Percentiles rank a stretch among this genome's conserved stretches.
phyloP scores from a whole-genome alignment of 1,140 invertebrate species.

The Rhyacophila brunnea region DNA sequence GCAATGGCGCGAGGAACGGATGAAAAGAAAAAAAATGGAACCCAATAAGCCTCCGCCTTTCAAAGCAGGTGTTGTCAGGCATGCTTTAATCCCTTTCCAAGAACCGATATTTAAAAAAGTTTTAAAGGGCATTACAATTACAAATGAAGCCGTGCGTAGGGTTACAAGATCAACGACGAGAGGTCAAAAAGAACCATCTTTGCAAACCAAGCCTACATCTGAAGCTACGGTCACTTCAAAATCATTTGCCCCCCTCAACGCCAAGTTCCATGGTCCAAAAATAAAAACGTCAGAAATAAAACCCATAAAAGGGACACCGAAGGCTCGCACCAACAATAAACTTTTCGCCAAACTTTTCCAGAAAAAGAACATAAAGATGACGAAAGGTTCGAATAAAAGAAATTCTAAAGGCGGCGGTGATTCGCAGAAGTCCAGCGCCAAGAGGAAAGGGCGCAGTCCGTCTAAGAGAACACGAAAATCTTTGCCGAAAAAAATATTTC shows the following conservation, averaged over 20 bases:
- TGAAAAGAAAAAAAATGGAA: slow-evolving; percentile 36
- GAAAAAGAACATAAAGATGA: neutral
- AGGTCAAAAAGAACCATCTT: neutral
- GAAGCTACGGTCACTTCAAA: neutral
- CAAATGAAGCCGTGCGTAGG: slow-evolving; percentile 40
- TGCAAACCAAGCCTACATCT: neutral
- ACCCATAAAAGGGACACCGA: slow-evolving; percentile 11
- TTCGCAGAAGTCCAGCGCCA: too few species aligned
- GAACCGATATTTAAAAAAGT: slow-evolving; percentile 16
- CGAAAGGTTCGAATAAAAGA: too few species aligned
- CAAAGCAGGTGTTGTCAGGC: slow-evolving; percentile 45
- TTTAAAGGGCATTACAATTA: neutral
- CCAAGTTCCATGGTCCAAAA: slow-evolving; percentile 39
- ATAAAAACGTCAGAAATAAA: slow-evolving; percentile 4
- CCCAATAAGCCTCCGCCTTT: slow-evolving; percentile 42
- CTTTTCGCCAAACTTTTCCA: slow-evolving; percentile 5
- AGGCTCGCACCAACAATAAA: neutral
- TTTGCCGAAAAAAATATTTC: too few species aligned
- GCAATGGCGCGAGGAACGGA: slow-evolving; percentile 43
- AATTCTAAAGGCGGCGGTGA: too few species aligned
- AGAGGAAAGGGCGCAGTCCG: too few species aligned
- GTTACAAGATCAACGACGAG: slow-evolving; percentile 37
- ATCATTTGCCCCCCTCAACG: slow-evolving; percentile 38
- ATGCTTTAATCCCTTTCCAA: slow-evolving; percentile 29
- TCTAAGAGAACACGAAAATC: too few species aligned